phyloP scores from a whole-genome alignment of 2,797 vertebrate species.

The Tympanoctomys barrerae region DNA sequence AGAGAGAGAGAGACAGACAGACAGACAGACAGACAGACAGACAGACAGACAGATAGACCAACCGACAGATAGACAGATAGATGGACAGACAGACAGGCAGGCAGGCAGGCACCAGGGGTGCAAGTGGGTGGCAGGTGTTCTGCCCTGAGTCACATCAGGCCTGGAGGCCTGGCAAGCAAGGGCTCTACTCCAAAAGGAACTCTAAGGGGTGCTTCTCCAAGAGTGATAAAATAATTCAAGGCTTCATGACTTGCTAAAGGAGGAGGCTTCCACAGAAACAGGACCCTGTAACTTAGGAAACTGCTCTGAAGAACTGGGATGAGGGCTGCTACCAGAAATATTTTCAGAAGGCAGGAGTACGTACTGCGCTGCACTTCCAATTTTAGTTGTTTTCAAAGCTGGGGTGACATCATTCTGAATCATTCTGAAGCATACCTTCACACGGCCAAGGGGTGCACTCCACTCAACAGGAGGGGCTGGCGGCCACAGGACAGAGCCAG shows the following conservation, averaged over 20 bases:
- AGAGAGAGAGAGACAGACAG: too few relatives aligned
- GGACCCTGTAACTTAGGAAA: conserved; percentile 24
- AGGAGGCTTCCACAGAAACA: conserved; percentile 37
- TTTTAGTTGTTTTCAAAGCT: conserved; percentile 7
- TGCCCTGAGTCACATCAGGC: neutral
- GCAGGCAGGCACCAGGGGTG: too few relatives aligned
- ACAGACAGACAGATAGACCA: too few relatives aligned
- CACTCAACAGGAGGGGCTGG: neutral
- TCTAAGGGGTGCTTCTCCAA: neutral
- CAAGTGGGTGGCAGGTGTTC: neutral
- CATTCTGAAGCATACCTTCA: neutral
- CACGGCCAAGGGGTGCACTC: neutral
- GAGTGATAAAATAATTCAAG: neutral
- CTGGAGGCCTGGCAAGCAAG: neutral
- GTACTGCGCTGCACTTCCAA: neutral
- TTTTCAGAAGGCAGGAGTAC: conserved; percentile 8
- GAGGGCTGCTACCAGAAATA: neutral
- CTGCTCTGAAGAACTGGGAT: conserved; percentile 37
- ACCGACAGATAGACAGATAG: too few relatives aligned
- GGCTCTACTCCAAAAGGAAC: neutral
- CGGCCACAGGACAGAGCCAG: neutral
- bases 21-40: too few relatives aligned
- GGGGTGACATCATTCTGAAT: neutral
- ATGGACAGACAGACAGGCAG: too few relatives aligned
- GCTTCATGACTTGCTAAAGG: neutral